Percentiles rank a stretch among this genome's conserved stretches.
These are phyloP conservation scores for Enteromius afrohamiltoni DNA, from an alignment of 2,797 vertebrate species.

Conservation along the genomic window DNA sequence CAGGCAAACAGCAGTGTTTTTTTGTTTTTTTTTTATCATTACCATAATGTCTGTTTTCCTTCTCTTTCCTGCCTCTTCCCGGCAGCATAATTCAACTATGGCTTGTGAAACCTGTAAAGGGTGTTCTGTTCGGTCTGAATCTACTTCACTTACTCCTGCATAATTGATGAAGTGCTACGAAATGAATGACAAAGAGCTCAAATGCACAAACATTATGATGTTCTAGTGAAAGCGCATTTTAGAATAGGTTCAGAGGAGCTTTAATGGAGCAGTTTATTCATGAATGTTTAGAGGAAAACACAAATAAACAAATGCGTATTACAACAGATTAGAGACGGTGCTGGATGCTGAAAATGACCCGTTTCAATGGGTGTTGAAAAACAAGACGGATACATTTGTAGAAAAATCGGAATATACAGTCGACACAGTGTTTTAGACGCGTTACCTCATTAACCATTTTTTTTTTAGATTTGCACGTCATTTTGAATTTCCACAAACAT, in stretches of 20 bases:
- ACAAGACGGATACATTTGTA: background rate
- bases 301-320: background rate
- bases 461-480: background rate
- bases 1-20: conserved; percentile 4
- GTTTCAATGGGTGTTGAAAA: background rate
- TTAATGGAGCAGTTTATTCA: background rate
- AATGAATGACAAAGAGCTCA: background rate
- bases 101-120: background rate
- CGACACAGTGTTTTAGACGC: background rate
- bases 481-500: background rate
- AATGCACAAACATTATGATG: background rate
- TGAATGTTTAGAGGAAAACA: background rate
- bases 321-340: background rate
- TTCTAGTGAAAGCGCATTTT: background rate
- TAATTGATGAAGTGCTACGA: background rate
- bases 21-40: conserved; percentile 21
- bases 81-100: background rate
- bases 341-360: background rate
- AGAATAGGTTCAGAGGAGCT: background rate
- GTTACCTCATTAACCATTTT: background rate
- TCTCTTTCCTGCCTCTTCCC: background rate
- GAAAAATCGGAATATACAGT: background rate
- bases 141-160: background rate
- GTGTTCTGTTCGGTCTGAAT: background rate
- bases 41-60: conserved; percentile 25